Evolutionary conservation across 1,140 invertebrate species (phyloP).

Genomic region (Cheumatopsyche charites): DNA sequence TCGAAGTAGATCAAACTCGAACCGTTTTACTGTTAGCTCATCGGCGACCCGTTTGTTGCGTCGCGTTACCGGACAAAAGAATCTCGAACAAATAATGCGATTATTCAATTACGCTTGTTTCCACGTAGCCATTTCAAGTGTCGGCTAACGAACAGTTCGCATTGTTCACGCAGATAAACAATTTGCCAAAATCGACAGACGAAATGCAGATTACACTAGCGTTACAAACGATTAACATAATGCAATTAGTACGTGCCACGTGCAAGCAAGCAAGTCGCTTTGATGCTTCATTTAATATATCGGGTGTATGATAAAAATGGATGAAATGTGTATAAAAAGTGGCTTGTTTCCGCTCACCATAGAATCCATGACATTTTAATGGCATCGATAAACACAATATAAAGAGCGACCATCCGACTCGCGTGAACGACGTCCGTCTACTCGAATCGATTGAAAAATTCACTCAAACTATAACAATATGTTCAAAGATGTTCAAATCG

Average conservation of each 20-base stretch:
- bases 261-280: not conserved
- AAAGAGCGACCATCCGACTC: not conserved
- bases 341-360: slow-evolving; percentile 7
- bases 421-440: not conserved
- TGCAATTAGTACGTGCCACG: not conserved
- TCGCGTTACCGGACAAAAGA: slow-evolving; percentile 6
- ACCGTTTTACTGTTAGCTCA: no score
- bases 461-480: no score
- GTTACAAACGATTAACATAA: not conserved
- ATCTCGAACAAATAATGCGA: not conserved
- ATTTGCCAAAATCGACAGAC: not conserved
- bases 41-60: no score
- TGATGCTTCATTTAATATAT: slow-evolving; percentile 7
- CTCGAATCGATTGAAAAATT: not conserved
- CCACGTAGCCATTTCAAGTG: not conserved
- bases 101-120: slow-evolving; percentile 1
- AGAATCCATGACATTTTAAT: slow-evolving; percentile 25
- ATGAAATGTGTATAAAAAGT: slow-evolving; percentile 12
- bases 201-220: not conserved
- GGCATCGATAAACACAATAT: slow-evolving; percentile 2
- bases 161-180: no score
- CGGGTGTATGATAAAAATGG: not conserved
- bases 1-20: no score
- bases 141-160: not conserved
- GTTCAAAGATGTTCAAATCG: no score